These are phyloP conservation scores for Saccopteryx leptura DNA, from an alignment of 2,113 vertebrate species.

Conservation along the genomic window DNA sequence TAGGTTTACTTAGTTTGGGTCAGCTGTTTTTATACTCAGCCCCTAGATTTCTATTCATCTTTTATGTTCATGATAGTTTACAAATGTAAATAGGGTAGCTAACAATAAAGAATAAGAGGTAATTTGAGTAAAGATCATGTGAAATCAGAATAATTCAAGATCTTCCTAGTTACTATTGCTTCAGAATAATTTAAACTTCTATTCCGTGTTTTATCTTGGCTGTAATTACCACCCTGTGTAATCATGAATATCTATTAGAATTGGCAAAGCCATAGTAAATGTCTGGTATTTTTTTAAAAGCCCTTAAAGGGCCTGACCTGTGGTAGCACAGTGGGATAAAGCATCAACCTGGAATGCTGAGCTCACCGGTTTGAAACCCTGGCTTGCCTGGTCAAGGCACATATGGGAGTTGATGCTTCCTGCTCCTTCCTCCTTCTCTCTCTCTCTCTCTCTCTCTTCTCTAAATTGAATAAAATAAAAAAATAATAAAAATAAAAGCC, in stretches of 20 bases:
- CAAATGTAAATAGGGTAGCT: not conserved
- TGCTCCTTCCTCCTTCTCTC: no score
- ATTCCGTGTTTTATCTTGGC: constrained; percentile 20
- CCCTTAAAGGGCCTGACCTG: no score
- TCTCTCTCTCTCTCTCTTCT: no score
- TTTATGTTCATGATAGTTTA: not conserved
- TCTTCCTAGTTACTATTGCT: constrained; percentile 15
- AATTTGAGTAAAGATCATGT: constrained; percentile 33
- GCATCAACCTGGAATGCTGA: no score
- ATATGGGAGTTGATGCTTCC: no score
- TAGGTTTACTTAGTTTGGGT: not conserved
- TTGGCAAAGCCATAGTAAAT: not conserved
- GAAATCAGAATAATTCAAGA: constrained; percentile 5
- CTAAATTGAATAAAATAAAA: not conserved
- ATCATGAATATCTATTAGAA: not conserved
- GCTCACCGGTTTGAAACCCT: no score
- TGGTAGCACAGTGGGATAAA: no score
- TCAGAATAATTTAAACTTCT: constrained; percentile 34
- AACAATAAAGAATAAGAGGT: not conserved
- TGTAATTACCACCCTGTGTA: constrained; percentile 22
- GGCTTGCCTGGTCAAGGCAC: no score
- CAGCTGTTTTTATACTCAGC: constrained; percentile 37
- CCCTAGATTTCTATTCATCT: not conserved
- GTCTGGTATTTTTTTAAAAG: not conserved
- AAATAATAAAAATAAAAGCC: not conserved